Evolutionary conservation across 2,113 vertebrate species (phyloP).

Genomic region (Calypte anna): DNA sequence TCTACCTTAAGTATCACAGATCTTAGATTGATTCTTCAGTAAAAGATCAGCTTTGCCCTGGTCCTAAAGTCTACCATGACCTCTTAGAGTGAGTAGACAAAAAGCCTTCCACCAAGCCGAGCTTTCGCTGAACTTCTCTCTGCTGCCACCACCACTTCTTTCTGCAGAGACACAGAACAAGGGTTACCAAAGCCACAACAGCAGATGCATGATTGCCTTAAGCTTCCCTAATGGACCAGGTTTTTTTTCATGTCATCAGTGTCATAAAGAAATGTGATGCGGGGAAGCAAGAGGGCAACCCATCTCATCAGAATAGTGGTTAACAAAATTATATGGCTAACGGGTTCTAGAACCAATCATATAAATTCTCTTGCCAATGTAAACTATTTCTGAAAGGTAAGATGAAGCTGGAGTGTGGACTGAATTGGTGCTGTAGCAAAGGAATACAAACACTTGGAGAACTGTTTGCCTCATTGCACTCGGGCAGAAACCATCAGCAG

Average conservation of each 20-base stretch:
- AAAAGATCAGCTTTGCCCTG: not conserved
- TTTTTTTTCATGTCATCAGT: not conserved
- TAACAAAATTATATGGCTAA: not conserved
- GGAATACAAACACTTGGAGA: not conserved
- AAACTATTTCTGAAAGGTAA: not conserved
- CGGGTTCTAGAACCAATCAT: not conserved
- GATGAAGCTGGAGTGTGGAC: not conserved
- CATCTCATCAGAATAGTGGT: not conserved
- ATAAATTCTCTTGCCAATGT: not conserved
- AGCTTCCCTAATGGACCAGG: not conserved
- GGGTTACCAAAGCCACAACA: not conserved
- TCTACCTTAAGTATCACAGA: not conserved
- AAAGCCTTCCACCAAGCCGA: conserved; percentile 76
- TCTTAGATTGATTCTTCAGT: not conserved
- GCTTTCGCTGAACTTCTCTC: conserved; percentile 77
- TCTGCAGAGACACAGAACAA: conserved; percentile 66
- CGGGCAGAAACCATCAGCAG: not conserved
- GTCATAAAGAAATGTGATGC: not conserved
- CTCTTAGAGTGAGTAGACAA: conserved; percentile 70
- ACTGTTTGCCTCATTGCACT: rapidly evolving
- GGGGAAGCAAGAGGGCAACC: not conserved
- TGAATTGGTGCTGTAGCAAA: not conserved
- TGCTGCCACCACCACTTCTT: conserved; percentile 77
- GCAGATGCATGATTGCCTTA: not conserved
- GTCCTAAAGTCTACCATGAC: not conserved